Conservation (phyloP, 2,888 invertebrate species). For the Diplolepis rosae region DNA sequence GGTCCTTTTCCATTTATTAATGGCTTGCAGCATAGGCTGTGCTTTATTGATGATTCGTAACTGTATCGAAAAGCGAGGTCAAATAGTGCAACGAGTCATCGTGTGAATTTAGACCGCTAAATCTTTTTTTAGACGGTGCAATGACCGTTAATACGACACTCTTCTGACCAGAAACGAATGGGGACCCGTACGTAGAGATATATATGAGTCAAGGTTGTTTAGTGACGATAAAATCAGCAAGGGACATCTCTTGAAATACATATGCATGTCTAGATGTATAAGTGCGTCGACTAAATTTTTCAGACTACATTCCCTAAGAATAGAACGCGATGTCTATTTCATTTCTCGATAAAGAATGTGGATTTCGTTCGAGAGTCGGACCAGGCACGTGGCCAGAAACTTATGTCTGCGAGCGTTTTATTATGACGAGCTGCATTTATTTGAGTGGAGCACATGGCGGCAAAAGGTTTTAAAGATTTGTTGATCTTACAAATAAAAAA, state of each 20-base stretch:
- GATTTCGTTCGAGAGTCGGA: not conserved
- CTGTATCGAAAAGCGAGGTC: not conserved
- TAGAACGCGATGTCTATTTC: not conserved
- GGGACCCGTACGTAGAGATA: not conserved
- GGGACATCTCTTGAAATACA: not conserved
- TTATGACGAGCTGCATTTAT: constrained; percentile 22
- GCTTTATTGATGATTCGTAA: constrained; percentile 12
- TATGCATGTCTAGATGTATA: not conserved
- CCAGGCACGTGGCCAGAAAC: constrained; percentile 28
- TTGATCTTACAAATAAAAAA: not conserved
- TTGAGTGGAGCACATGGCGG: constrained; percentile 3
- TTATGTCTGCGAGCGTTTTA: constrained; percentile 21
- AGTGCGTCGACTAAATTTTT: not conserved
- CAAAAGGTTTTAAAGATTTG: not conserved
- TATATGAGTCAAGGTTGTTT: constrained; percentile 12
- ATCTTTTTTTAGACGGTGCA: constrained; percentile 24
- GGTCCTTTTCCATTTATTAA: not conserved
- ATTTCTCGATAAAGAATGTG: constrained; percentile 9
- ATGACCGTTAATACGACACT: constrained; percentile 6
- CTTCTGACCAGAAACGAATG: not conserved
- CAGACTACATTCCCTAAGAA: not conserved
- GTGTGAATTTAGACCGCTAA: not conserved
- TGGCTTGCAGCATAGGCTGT: not conserved
- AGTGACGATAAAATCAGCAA: not conserved
- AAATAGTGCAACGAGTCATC: not conserved